phyloP scores from a whole-genome alignment of 2,888 invertebrate species.

The Yponomeuta plumbellus region DNA sequence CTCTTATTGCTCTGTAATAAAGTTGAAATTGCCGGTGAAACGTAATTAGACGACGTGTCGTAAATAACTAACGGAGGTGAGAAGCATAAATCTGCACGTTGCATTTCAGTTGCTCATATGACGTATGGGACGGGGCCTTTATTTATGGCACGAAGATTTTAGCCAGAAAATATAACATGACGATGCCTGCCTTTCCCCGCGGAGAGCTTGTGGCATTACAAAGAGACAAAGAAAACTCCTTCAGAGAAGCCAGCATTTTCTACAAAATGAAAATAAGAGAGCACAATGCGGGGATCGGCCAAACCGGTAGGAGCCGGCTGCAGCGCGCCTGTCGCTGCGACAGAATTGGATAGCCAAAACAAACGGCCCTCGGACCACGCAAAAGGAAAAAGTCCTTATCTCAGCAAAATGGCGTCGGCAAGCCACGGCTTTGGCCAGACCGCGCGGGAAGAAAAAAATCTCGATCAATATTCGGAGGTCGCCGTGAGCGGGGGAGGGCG shows the following conservation, averaged over 20 bases:
- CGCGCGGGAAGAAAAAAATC: slow-evolving; percentile 44
- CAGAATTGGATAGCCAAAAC: slow-evolving; percentile 21
- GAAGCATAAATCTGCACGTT: slow-evolving; percentile 42
- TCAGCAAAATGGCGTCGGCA: slow-evolving; percentile 53
- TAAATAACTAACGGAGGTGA: slow-evolving; percentile 41
- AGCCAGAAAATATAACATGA: neutral
- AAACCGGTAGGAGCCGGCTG: slow-evolving; percentile 5
- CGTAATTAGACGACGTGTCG: slow-evolving; percentile 33
- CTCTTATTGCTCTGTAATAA: slow-evolving; percentile 12
- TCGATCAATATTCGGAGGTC: slow-evolving; percentile 64
- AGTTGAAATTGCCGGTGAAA: slow-evolving; percentile 9
- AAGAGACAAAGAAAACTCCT: slow-evolving; percentile 1
- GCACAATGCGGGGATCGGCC: neutral
- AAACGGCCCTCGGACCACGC: slow-evolving; percentile 20
- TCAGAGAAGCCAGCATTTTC: neutral
- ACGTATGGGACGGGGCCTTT: slow-evolving; percentile 14
- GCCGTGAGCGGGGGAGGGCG: slow-evolving; percentile 16
- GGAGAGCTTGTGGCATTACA: slow-evolving; percentile 1
- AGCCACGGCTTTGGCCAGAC: slow-evolving; percentile 40
- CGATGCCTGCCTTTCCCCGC: neutral
- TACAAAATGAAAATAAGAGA: slow-evolving; percentile 3
- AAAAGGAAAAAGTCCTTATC: slow-evolving; percentile 60
- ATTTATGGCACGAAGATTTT: slow-evolving; percentile 15
- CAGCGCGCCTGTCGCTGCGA: neutral
- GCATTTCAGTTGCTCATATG: slow-evolving; percentile 26